Base-by-base conservation (phyloP, 2,797 vertebrate genomes). In the Apogon talboti region DNA sequence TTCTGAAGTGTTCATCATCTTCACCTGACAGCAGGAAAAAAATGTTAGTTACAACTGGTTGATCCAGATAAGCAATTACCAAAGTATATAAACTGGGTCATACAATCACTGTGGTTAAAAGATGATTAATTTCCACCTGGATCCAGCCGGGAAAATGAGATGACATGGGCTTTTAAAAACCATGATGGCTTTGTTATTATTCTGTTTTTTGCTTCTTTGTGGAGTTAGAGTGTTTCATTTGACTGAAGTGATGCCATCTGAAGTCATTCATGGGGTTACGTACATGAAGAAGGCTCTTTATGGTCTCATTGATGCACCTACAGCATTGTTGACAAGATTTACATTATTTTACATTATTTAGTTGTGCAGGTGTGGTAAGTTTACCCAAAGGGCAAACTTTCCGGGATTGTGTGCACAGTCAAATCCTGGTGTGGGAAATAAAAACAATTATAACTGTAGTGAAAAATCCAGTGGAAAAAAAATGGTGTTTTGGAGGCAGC, bases 391-490 rank as follows among this genome's bases (percentile, higher is more conserved):
- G 52, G 13, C 56, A 47, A 73, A 60, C 33, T 28, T 79, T 61
- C 38, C 43, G 2, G 40, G 9, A 63, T 49, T 33, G 2, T 1
- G 7, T 48, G 16, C 3, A 28, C 38, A 68, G 24, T 57, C 2
- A 47, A 62, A 76, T 71, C 38, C 46, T 11, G 41, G 50, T 56
- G 10, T 30, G 1, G 6, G 11, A 3, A 13, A 8, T 2, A 42
- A 44, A 45, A 15, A 59, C 50, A 19, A 55, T 71, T 38, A 64
- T 57, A 66, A 70, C 7, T 45, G 57, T 28, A 12, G 58, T 65
- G 57, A 42, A 76, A 78, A 71, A 56, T 43, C 40, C 10, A 12
- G 47, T 33, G 58, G 63, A 63, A 80, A 87, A 75, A 66, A 87
- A 75, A 66, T n/a, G 15, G 58, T 65, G 49, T 83, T 83, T 21